Evolutionary conservation across 2,888 invertebrate genomes (phyloP).

Genomic region (Chaetogeoica ovagalla): DNA sequence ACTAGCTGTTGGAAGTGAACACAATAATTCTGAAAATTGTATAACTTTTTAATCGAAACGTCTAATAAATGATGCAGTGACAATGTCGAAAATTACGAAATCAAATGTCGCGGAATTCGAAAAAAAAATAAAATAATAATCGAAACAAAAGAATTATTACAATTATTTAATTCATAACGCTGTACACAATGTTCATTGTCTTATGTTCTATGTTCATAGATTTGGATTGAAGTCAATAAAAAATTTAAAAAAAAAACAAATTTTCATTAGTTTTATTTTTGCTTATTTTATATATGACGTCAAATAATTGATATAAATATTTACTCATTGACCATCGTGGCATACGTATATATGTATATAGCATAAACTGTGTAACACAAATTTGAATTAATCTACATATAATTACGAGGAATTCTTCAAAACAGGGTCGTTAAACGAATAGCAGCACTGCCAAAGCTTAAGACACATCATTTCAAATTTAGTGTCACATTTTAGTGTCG

Average conservation of each 20-base stretch:
- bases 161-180: background rate
- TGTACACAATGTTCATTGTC: background rate
- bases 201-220: background rate
- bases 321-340: background rate
- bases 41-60: background rate
- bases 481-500: constrained; percentile 7
- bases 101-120: background rate
- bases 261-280: background rate
- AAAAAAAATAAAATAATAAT: no score
- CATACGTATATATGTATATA: constrained; percentile 2
- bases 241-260: background rate
- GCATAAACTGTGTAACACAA: constrained; percentile 3
- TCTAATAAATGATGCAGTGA: background rate
- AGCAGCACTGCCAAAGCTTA: constrained; percentile 13
- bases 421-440: constrained; percentile 27
- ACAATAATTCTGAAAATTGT: no score
- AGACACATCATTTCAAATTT: constrained; percentile 20
- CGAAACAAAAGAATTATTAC: background rate
- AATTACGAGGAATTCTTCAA: constrained; percentile 10
- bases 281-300: background rate
- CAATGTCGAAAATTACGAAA: no score
- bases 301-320: constrained; percentile 5
- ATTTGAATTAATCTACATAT: constrained; percentile 44
- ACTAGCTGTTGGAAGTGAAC: background rate
- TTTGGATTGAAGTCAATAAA: background rate